Base-by-base conservation (phyloP, 1,140 invertebrate genomes). In the Neodiprion lecontei region DNA sequence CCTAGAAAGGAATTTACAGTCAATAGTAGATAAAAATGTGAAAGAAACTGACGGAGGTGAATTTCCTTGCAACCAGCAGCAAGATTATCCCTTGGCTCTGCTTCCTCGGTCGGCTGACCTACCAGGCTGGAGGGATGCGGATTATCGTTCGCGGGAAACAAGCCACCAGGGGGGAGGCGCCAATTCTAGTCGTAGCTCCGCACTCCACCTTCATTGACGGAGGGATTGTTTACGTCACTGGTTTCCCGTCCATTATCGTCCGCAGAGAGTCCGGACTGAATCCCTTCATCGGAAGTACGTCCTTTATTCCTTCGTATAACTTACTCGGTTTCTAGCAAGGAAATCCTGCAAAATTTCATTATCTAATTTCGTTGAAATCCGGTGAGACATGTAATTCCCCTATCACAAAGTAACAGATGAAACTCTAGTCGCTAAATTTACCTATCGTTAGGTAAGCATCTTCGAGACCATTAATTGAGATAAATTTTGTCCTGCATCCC, bases 131-230 rank as follows among this genome's bases (percentile, higher is more conserved):
- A 68, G 94, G 94, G 21, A 94, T 95, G 94, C 93, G 92, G 79
- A 92, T 96, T 79, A 90, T 90, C 12, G 91, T 95, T n/a, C 92
- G 93, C 78, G 95, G 95, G 14, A 90, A 89, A 76, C 93, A 94
- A 83, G 95, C 93, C 48, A 90, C 90, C 70, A 88, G 93, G 53
- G 83, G 90, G 49, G 94, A 96, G 84, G 95, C 95, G 4, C 94
- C 95, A 5, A 94, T 97, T 78, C 88, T 97, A 69, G 94, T 95
- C n/a, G 91, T 94, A 49, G 95, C 95, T 5, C 95, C 96, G 7
- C 96, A 97, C 88, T 96, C 95, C 49, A 95, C 95, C 2, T 96
- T 96, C 89, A 90, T 96, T 77, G 96, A 97, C 89, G 94, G 94
- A 76, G 92, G 95, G 79, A 93, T 95, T 77, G 92, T 94, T 78